A percentile compares a stretch with the other conserved stretches of the same genome.
phyloP scores from a whole-genome alignment of 2,888 invertebrate species.

The Hoplodrina ambigua region DNA sequence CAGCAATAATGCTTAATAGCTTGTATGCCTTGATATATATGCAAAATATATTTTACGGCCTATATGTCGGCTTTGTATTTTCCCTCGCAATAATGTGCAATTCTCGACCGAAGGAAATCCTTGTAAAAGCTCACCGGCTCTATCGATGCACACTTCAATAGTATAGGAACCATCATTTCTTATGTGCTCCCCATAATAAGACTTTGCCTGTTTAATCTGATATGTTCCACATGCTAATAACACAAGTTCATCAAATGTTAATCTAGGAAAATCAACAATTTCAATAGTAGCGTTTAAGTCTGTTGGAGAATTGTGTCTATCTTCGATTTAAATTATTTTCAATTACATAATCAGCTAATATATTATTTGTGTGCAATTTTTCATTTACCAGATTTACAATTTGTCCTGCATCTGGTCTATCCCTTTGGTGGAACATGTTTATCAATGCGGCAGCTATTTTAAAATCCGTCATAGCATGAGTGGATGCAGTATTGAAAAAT shows the following conservation, averaged over 20 bases:
- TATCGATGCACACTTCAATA: no score
- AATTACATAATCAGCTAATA: neutral
- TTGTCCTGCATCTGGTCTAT: constrained; percentile 6
- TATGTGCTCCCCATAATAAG: no score
- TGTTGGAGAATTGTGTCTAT: constrained; percentile 3
- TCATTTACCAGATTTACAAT: constrained; percentile 1
- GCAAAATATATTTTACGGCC: no score
- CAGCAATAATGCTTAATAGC: no score
- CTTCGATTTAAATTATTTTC: neutral
- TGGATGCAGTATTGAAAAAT: constrained; percentile 9
- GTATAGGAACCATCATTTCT: no score
- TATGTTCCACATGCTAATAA: no score
- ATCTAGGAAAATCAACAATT: constrained; percentile 6
- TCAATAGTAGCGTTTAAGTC: constrained; percentile 6
- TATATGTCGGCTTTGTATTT: no score
- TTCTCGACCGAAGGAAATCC: no score
- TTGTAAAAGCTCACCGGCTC: no score
- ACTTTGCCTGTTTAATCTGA: no score
- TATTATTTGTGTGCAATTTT: constrained; percentile 1
- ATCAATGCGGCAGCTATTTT: constrained; percentile 5
- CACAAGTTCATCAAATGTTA: constrained; percentile 9
- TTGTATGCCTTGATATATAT: no score
- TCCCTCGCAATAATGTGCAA: no score
- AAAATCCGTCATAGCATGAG: constrained; percentile 5
- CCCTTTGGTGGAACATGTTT: constrained; percentile 3